phyloP scores from a whole-genome alignment of 1,140 invertebrate species.

The Coenobita brevimanus region DNA sequence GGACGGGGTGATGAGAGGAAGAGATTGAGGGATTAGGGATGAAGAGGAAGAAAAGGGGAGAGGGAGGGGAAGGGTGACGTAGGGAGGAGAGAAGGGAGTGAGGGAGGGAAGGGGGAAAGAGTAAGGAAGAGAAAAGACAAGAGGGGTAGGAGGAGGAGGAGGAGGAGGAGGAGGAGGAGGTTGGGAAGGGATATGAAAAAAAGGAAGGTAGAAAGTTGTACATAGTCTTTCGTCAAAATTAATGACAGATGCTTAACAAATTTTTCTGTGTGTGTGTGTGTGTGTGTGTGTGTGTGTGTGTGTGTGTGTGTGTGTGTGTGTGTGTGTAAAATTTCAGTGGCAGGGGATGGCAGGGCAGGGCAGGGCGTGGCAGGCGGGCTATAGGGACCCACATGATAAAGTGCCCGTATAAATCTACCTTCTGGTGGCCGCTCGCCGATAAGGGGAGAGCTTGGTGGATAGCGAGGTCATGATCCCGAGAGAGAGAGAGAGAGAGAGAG shows the following conservation, averaged over 20 bases:
- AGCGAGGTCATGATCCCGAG: neutral
- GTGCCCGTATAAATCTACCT: constrained; percentile 41
- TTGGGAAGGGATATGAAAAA: neutral
- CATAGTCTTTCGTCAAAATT: neutral
- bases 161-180: neutral
- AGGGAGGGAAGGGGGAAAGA: constrained; percentile 1
- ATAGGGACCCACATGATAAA: constrained; percentile 15
- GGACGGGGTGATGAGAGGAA: neutral
- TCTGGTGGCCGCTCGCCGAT: constrained; percentile 4
- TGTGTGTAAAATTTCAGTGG: too few relatives aligned
- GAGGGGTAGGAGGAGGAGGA: too few relatives aligned
- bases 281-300: too few relatives aligned
- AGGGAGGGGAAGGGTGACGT: neutral
- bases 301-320: too few relatives aligned
- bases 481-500: too few relatives aligned
- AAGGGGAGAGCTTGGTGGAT: neutral
- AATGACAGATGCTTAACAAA: too few relatives aligned
- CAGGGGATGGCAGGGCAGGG: neutral
- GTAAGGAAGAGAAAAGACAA: neutral
- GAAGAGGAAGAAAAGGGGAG: constrained; percentile 1
- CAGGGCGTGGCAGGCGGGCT: constrained; percentile 14
- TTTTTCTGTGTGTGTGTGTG: too few relatives aligned
- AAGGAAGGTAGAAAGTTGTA: neutral
- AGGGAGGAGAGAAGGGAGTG: neutral
- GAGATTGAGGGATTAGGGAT: neutral